Evolutionary conservation across 2,888 invertebrate genomes (phyloP).

Genomic region (Rugalucina vietnamica): DNA sequence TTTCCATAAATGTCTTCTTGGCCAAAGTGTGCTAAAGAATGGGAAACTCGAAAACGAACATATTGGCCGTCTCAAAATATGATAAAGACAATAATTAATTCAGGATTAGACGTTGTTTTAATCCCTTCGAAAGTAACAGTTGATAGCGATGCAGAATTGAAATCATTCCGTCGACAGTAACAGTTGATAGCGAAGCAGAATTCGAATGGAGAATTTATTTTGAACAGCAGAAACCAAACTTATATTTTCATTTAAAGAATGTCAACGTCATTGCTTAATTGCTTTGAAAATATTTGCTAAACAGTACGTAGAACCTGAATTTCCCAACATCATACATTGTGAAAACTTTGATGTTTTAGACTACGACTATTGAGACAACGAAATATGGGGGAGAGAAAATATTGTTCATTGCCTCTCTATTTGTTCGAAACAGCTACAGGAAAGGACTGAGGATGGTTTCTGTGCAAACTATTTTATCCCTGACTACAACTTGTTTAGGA

Average conservation of each 20-base stretch:
- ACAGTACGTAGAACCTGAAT: constrained; percentile 3
- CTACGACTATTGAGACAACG: constrained; percentile 21
- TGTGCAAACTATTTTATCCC: constrained; percentile 41
- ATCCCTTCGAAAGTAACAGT: constrained; percentile 10
- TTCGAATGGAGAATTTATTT: constrained; percentile 29
- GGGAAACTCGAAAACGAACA: constrained; percentile 2
- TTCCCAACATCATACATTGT: constrained; percentile 42
- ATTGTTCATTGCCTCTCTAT: constrained; percentile 22
- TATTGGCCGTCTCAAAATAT: constrained; percentile 11
- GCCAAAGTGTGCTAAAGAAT: constrained; percentile 17
- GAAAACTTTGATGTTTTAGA: constrained; percentile 44
- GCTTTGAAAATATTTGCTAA: constrained; percentile 9
- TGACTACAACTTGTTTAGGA: constrained; percentile 35
- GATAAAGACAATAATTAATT: background rate
- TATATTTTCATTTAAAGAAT: background rate
- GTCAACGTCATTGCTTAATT: background rate
- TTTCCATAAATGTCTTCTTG: background rate
- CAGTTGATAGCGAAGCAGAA: background rate
- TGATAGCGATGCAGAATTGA: background rate
- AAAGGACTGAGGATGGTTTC: constrained; percentile 10
- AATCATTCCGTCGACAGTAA: constrained; percentile 22
- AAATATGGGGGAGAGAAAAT: constrained; percentile 20
- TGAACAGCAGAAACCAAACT: constrained; percentile 8
- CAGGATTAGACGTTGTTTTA: constrained; percentile 23
- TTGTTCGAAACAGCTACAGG: constrained; percentile 22